These are phyloP conservation scores for Syrrhaptes paradoxus DNA, from an alignment of 2,113 vertebrate species.

Conservation along the genomic window DNA sequence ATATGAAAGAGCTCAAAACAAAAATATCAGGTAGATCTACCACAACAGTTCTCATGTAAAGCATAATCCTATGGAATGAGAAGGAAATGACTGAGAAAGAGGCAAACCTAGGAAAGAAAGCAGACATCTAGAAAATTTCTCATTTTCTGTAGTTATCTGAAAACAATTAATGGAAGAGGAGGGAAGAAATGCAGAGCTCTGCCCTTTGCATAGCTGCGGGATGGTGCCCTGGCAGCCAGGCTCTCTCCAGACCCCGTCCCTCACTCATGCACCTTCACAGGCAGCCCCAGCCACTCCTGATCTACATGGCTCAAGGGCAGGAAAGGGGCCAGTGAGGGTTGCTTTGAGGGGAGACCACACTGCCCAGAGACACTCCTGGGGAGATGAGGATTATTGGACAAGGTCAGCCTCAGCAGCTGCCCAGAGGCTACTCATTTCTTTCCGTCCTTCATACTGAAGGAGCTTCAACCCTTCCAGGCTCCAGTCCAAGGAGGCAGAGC, in stretches of 20 bases:
- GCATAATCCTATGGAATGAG: background rate
- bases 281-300: background rate
- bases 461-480: background rate
- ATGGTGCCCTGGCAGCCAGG: background rate
- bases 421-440: background rate
- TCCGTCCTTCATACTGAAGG: background rate
- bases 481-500: background rate
- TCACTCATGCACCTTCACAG: background rate
- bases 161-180: background rate
- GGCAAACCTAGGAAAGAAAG: background rate
- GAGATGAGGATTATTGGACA: background rate
- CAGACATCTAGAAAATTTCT: background rate
- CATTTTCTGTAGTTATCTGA: background rate
- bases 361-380: background rate
- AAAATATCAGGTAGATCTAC: background rate
- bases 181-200: background rate
- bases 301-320: background rate
- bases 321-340: rapidly evolving
- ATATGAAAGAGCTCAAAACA: background rate
- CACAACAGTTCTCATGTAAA: background rate
- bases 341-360: background rate
- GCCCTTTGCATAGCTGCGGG: background rate
- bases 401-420: background rate
- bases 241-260: background rate
- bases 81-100: background rate